Percentiles rank a stretch among this genome's conserved stretches.
phyloP scores from a whole-genome alignment of 2,113 vertebrate genomes.

The Platysteira castanea region DNA sequence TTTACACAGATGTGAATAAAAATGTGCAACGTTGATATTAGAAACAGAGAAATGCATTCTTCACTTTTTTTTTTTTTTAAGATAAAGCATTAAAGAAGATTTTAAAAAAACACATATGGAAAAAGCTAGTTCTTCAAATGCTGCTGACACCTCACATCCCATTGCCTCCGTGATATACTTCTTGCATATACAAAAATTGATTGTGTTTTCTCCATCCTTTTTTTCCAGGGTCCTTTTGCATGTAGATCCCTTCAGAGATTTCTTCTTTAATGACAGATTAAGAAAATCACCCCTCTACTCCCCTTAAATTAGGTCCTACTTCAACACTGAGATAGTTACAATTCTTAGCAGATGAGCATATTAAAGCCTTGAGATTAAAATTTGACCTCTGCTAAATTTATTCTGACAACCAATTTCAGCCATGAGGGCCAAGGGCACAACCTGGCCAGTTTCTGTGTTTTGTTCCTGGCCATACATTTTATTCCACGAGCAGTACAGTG shows the following conservation, averaged over 20 bases:
- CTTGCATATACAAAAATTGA: background rate
- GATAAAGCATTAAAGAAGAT: background rate
- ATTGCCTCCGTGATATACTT: background rate
- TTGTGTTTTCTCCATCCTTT: background rate
- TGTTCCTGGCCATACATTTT: background rate
- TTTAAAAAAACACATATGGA: background rate
- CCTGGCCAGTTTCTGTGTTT: background rate
- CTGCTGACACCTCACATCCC: background rate
- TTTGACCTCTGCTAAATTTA: background rate
- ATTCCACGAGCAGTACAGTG: rapidly evolving
- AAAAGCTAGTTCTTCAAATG: background rate
- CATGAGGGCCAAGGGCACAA: background rate
- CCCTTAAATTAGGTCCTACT: background rate
- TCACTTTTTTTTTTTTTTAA: background rate
- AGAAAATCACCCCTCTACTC: background rate
- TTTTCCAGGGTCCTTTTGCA: background rate
- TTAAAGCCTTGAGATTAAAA: background rate
- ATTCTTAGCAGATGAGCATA: background rate
- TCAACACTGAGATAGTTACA: background rate
- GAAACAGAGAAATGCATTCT: background rate
- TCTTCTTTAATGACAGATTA: background rate
- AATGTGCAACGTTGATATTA: background rate
- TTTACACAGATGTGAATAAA: conserved; percentile 46
- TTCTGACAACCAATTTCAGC: background rate
- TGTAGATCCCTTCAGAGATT: background rate